Conservation (phyloP, 2,888 invertebrate genomes). For the Tridacna gigas region DNA sequence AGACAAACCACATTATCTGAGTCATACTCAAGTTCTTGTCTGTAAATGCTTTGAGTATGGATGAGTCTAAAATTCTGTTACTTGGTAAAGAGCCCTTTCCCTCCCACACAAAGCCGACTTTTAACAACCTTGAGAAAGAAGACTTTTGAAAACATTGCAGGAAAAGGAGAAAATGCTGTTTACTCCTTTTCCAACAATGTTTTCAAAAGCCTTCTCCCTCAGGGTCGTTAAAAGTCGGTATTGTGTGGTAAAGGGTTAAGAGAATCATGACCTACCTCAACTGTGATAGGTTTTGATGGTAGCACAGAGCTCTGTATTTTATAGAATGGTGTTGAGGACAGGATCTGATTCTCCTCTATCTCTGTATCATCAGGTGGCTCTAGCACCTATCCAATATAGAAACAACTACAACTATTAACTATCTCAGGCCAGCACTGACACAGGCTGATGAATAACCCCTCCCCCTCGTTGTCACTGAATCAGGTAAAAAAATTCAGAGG, state of each 20-base stretch:
- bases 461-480: no score
- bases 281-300: conserved; percentile 6
- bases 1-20: no score
- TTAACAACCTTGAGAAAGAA: not conserved
- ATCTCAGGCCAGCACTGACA: no score
- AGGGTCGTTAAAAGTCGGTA: not conserved
- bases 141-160: not conserved
- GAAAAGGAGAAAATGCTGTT: not conserved
- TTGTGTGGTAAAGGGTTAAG: not conserved
- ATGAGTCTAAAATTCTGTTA: no score
- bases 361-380: conserved; percentile 49
- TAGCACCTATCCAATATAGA: conserved; percentile 27
- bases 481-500: no score
- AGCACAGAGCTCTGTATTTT: conserved; percentile 26
- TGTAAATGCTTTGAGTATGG: no score
- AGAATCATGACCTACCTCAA: conserved; percentile 33
- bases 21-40: no score
- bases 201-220: not conserved
- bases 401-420: no score
- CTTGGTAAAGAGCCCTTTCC: not conserved
- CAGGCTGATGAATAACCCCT: no score
- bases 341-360: conserved; percentile 41
- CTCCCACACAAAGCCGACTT: not conserved
- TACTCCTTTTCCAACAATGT: not conserved
- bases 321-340: conserved; percentile 56